A percentile compares a stretch with the other conserved stretches of the same genome.
These are phyloP conservation scores for Lagodon rhomboides DNA, from an alignment of 2,797 vertebrate genomes.

Conservation along the genomic window DNA sequence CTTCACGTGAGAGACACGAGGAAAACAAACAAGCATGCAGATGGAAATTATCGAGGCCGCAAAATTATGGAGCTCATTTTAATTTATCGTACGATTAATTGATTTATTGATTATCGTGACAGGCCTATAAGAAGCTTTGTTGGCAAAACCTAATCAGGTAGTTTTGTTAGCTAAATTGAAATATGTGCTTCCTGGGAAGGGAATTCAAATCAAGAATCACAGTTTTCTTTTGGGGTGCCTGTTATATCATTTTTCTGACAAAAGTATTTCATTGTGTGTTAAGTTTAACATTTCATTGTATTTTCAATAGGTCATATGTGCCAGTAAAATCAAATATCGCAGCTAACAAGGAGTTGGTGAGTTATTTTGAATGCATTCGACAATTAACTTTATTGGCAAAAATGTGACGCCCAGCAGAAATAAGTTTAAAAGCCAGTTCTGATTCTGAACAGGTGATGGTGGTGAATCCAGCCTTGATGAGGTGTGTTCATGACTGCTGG, in stretches of 20 bases:
- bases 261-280: not conserved
- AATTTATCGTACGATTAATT: too few relatives aligned
- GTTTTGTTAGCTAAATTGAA: too few relatives aligned
- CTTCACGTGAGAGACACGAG: too few relatives aligned
- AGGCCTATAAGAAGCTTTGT: too few relatives aligned
- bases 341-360: conserved; percentile 61
- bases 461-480: conserved; percentile 58
- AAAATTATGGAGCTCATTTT: too few relatives aligned
- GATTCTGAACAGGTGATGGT: conserved; percentile 49
- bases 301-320: conserved; percentile 11
- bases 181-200: too few relatives aligned
- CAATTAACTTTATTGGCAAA: not conserved
- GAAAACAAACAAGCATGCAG: too few relatives aligned
- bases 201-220: not conserved
- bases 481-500: conserved; percentile 49
- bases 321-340: conserved; percentile 2
- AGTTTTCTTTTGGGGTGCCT: not conserved
- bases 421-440: not conserved
- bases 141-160: too few relatives aligned
- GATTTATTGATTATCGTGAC: too few relatives aligned
- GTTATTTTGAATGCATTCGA: not conserved
- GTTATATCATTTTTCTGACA: not conserved
- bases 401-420: not conserved
- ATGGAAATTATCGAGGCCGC: too few relatives aligned
- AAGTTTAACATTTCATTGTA: too few relatives aligned